Conservation (phyloP, 2,888 invertebrate genomes). For the Poecilobothrus nobilitatus region DNA sequence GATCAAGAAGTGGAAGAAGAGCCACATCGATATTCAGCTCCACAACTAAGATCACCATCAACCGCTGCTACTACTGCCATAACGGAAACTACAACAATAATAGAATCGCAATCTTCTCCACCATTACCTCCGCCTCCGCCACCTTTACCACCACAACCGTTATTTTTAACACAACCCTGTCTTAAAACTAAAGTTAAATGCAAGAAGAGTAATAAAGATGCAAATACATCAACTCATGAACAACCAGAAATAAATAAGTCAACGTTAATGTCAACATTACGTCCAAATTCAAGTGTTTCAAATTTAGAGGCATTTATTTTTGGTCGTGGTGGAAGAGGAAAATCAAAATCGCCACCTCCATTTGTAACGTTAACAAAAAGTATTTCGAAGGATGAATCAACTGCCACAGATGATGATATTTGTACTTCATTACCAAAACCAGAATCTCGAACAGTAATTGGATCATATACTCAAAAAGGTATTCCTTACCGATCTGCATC, state of each 20-base stretch:
- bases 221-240: slow-evolving; percentile 14
- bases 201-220: slow-evolving; percentile 14
- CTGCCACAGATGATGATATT: slow-evolving; percentile 14
- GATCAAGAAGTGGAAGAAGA: slow-evolving; percentile 29
- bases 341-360: slow-evolving; percentile 27
- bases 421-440: slow-evolving; percentile 18
- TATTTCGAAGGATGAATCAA: slow-evolving; percentile 18
- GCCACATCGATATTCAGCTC: not conserved
- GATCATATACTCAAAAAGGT: slow-evolving; percentile 55
- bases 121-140: slow-evolving; percentile 26
- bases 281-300: slow-evolving; percentile 37
- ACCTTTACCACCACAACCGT: slow-evolving; percentile 28
- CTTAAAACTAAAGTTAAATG: not conserved
- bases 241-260: slow-evolving; percentile 14
- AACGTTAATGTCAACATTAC: slow-evolving; percentile 18
- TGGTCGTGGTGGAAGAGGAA: slow-evolving; percentile 27
- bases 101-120: not conserved
- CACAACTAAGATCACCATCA: not conserved
- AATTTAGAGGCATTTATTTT: slow-evolving; percentile 35
- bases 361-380: slow-evolving; percentile 27
- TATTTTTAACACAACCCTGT: slow-evolving; percentile 18
- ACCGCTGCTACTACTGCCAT: not conserved
- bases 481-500: slow-evolving; percentile 77
- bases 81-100: slow-evolving; percentile 16
- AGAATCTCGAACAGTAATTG: slow-evolving; percentile 53